Conservation (phyloP, 2,888 invertebrate species). For the Acrobasis repandana region DNA sequence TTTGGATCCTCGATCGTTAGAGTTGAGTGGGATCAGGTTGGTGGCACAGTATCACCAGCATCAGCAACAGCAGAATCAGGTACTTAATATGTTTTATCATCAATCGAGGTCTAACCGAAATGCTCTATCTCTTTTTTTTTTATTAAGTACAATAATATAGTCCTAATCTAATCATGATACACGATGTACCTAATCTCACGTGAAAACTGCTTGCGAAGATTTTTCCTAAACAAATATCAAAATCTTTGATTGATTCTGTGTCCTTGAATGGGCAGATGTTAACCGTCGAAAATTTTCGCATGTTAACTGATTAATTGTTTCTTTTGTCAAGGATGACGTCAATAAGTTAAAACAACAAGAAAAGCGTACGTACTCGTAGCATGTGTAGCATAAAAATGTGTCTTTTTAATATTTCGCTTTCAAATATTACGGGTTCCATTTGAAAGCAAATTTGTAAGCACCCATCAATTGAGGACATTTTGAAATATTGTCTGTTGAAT, state of each 20-base stretch:
- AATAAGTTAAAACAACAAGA: neutral
- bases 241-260: neutral
- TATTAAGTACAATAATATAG: no score
- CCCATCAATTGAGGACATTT: no score
- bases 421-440: no score
- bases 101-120: no score
- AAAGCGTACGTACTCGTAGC: neutral
- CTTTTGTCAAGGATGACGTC: conserved; percentile 1
- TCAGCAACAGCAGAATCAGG: conserved; percentile 48
- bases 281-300: neutral
- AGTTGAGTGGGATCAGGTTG: conserved; percentile 85
- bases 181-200: no score
- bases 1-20: conserved; percentile 87
- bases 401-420: neutral
- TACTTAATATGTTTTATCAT: neutral
- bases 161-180: no score
- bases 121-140: no score
- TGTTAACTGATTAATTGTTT: conserved; percentile 1
- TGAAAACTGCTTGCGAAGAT: no score
- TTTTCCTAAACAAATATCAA: no score
- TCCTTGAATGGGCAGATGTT: neutral
- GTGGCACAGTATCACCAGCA: conserved; percentile 78
- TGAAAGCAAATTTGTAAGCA: no score
- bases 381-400: neutral
- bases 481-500: no score